Evolutionary conservation across 2,113 vertebrate species (phyloP), one percentile per base, ranked within the genome.

Genomic region (Cranoglanis bouderius): DNA sequence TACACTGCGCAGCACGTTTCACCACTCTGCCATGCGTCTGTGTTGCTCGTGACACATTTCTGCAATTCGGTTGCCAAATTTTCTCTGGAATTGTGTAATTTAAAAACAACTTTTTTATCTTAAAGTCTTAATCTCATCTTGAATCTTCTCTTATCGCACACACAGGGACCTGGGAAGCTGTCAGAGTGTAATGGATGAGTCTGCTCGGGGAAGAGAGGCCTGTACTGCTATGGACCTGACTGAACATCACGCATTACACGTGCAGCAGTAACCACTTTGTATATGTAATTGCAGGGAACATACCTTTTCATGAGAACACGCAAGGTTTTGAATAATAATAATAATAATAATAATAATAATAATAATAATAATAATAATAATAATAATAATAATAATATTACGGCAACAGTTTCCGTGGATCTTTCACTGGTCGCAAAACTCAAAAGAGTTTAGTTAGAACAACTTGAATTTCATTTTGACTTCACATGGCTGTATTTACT

Each of bases 121-220:
- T 10, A 1, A 49, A 49, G 46, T 49, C n/a, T n/a, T 49, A 49
- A 49, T 49, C 46, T 49, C 10, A 49, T 49, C 46, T 49, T 49
- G 9, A 49, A 49, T 49, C 46, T 49, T 49, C 8, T 49, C 46
- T 49, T 49, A 49, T 49, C 46, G 9, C 51, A 65, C n/a, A n/a
- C 43, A 77, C 65, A 85, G 53, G 63, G 43, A n/a, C 81, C 59
- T n/a, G 65, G 51, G 18, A 88, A n/a, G 38, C 72, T 85, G 74
- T 83, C 51, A 46, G 4, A 6, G 51, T 70, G 43, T 88, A 90
- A 91, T 80, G 82, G 87, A 91, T 88, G 70, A 53, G 53, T 51
- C 43, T 77, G 84, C 38, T 59, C n/a, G 81, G 61, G 63, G 59
- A 43, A 81, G 9, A 49, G 43, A 82, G 59, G 75, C 59, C 82